phyloP scores from a whole-genome alignment of 2,113 vertebrate genomes.

The Hippocampus abdominalis region DNA sequence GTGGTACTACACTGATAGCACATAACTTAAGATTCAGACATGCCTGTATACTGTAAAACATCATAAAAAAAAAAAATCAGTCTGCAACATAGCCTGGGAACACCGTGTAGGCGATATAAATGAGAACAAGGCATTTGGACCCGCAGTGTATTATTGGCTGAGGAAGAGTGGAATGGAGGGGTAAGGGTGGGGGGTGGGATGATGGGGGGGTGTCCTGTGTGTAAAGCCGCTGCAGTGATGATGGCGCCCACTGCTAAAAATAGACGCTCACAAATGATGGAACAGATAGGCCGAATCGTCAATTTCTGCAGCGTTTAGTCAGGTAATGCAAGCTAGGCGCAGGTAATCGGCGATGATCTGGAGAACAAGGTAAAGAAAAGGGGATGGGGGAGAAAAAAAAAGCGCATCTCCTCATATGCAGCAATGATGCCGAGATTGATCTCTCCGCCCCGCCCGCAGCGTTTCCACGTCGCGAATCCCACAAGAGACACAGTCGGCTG shows the following conservation, averaged over 20 bases:
- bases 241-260: constrained; percentile 42
- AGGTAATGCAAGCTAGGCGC: background rate
- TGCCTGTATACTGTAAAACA: too few species aligned
- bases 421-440: constrained; percentile 41
- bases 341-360: background rate
- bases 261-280: constrained; percentile 36
- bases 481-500: constrained; percentile 35
- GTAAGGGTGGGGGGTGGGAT: background rate
- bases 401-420: constrained; percentile 9
- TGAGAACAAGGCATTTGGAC: background rate
- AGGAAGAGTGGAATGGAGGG: background rate
- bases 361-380: background rate
- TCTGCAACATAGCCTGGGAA: constrained; percentile 3
- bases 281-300: constrained; percentile 14
- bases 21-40: too few species aligned
- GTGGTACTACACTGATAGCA: too few species aligned
- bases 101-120: background rate
- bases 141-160: constrained; percentile 26
- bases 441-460: constrained; percentile 34
- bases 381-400: background rate
- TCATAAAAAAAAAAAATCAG: too few species aligned
- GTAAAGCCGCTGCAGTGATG: constrained; percentile 18
- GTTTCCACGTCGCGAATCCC: constrained; percentile 44
- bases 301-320: background rate
- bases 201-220: constrained; percentile 19